Percentiles rank a stretch among this genome's conserved stretches.
These are phyloP conservation scores for Euura lappo DNA, from an alignment of 1,140 invertebrate genomes.

Conservation along the genomic window DNA sequence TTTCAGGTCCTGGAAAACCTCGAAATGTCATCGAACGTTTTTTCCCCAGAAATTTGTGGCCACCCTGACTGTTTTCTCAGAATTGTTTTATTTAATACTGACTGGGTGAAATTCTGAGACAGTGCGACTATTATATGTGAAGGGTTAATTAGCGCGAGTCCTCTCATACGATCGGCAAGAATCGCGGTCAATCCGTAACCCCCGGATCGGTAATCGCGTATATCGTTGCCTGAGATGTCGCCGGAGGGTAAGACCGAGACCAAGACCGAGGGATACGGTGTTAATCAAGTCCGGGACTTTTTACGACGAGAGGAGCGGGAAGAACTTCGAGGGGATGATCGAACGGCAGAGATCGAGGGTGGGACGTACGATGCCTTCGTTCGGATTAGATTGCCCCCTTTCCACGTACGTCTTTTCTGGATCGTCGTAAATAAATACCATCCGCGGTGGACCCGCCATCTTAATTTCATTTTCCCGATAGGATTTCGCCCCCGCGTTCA, in stretches of 20 bases:
- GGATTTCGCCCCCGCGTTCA: conserved; percentile 14
- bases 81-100: too few relatives aligned
- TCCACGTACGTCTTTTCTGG: conserved; percentile 19
- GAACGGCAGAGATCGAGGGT: conserved; percentile 41
- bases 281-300: conserved; percentile 45
- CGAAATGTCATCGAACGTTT: too few relatives aligned
- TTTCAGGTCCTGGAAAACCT: too few relatives aligned
- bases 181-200: too few relatives aligned
- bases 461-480: conserved; percentile 38
- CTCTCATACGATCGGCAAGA: too few relatives aligned
- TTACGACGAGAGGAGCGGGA: conserved; percentile 28
- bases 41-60: too few relatives aligned
- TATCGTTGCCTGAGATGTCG: too few relatives aligned
- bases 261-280: conserved; percentile 19
- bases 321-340: conserved; percentile 35
- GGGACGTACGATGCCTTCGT: conserved; percentile 28
- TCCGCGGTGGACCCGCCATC: conserved; percentile 19
- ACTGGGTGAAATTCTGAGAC: too few relatives aligned
- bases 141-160: too few relatives aligned
- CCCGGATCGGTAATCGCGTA: too few relatives aligned
- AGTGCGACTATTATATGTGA: too few relatives aligned
- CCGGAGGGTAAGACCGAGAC: neutral
- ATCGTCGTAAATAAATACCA: conserved; percentile 34
- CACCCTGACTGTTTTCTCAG: too few relatives aligned
- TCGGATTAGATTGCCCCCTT: conserved; percentile 51